phyloP scores from a whole-genome alignment of 2,797 vertebrate genomes.

The Bufotes viridis region DNA sequence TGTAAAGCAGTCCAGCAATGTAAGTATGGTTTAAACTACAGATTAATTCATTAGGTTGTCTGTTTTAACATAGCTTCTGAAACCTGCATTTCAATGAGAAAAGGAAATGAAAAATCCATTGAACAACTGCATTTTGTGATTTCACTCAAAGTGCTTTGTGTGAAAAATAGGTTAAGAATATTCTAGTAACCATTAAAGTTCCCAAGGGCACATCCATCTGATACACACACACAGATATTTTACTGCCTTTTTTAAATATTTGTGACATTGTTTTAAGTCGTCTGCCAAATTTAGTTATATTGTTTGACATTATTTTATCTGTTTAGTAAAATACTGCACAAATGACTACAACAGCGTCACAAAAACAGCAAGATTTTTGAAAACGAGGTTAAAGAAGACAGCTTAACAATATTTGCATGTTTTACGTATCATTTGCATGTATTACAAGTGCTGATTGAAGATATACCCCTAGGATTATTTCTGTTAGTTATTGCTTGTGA shows the following conservation, averaged over 20 bases:
- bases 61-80: conserved; percentile 41
- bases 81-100: conserved; percentile 42
- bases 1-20: conserved; percentile 28
- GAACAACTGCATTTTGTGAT: conserved; percentile 55
- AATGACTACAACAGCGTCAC: not conserved
- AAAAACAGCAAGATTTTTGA: conserved; percentile 1
- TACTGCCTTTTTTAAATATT: conserved; percentile 1
- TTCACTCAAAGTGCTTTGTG: conserved; percentile 52
- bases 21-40: conserved; percentile 32
- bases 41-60: conserved; percentile 51
- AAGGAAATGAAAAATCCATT: conserved; percentile 56
- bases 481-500: conserved; percentile 18
- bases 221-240: conserved; percentile 25
- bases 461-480: not conserved
- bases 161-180: conserved; percentile 52
- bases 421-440: conserved; percentile 37
- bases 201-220: conserved; percentile 29
- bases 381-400: conserved; percentile 28
- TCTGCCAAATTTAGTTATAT: not conserved
- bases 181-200: conserved; percentile 46
- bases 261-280: not conserved
- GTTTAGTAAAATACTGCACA: conserved; percentile 1
- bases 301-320: conserved; percentile 6
- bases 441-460: conserved; percentile 21
- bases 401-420: conserved; percentile 15